phyloP scores from a whole-genome alignment of 2,113 vertebrate species.

The Platanista minor region DNA sequence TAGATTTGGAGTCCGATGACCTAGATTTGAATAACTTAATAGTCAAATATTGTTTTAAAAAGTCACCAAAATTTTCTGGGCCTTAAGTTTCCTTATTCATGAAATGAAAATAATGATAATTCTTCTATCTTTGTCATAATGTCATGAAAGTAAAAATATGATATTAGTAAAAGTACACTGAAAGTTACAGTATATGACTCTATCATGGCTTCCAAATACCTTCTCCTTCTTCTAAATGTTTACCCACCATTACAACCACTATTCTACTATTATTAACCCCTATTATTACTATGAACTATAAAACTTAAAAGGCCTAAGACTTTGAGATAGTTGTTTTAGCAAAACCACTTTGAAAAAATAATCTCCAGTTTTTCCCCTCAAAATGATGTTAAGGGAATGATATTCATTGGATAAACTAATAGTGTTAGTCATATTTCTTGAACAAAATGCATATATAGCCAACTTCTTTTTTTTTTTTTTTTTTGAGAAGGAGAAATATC shows the following conservation, averaged over 20 bases:
- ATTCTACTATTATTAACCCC: background rate
- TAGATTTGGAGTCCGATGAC: background rate
- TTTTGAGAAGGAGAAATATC: background rate
- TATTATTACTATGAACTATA: background rate
- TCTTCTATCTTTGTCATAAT: background rate
- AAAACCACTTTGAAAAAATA: background rate
- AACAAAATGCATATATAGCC: background rate
- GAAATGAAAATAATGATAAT: background rate
- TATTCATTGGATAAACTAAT: background rate
- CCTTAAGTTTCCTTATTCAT: background rate
- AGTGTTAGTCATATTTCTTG: background rate
- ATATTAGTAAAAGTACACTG: background rate
- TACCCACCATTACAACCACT: rapidly evolving
- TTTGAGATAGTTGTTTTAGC: background rate
- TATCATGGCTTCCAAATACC: background rate
- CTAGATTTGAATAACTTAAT: background rate
- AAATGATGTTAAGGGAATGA: background rate
- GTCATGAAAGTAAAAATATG: background rate
- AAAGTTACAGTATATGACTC: background rate
- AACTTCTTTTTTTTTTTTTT: too few species aligned
- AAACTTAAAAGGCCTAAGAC: background rate
- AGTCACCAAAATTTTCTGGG: background rate
- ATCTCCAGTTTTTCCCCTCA: background rate
- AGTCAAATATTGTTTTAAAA: background rate
- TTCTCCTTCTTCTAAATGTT: background rate